phyloP scores from a whole-genome alignment of 2,797 vertebrate species.

The Fringilla coelebs region DNA sequence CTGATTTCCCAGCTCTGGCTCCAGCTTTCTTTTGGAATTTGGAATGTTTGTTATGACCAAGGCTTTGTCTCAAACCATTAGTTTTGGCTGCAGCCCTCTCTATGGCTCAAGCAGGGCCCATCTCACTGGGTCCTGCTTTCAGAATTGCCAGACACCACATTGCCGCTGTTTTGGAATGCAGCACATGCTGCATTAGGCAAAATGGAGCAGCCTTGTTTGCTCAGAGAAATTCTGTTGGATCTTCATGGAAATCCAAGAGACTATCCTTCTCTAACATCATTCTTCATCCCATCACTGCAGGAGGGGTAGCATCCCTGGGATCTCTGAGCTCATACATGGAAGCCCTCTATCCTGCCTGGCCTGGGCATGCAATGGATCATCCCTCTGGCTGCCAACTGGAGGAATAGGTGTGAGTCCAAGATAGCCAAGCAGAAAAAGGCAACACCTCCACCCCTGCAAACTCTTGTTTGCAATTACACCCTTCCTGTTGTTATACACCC shows the following conservation, averaged over 20 bases:
- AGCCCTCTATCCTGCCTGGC: not conserved
- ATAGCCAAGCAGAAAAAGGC: not conserved
- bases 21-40: not conserved
- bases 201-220: not conserved
- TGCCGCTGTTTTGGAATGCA: not conserved
- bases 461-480: not conserved
- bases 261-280: not conserved
- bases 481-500: not conserved
- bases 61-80: not conserved
- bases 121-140: not conserved
- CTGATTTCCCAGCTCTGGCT: not conserved
- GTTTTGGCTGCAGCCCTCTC: not conserved
- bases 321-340: not conserved
- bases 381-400: not conserved
- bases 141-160: not conserved
- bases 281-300: not conserved
- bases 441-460: not conserved
- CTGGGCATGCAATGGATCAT: rapidly evolving
- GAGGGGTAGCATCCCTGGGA: not conserved
- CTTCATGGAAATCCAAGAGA: not conserved
- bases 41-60: not conserved
- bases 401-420: not conserved
- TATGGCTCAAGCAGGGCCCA: not conserved
- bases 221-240: not conserved
- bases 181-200: not conserved